Conservation (phyloP, 2,888 invertebrate genomes). For the Seladonia tumulorum region DNA sequence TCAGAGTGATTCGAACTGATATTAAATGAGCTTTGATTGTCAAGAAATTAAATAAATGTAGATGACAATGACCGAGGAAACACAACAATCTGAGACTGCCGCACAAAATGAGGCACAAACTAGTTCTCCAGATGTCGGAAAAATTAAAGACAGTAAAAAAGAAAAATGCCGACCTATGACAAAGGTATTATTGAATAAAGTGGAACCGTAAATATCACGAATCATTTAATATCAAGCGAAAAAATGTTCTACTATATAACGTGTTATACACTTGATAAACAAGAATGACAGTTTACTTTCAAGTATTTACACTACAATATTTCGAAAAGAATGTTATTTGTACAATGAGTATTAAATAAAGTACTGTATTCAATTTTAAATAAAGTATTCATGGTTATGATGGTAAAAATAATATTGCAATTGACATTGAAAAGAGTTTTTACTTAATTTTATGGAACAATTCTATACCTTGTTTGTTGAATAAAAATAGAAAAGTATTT, state of each 20-base stretch:
- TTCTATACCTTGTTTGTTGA: conserved; percentile 17
- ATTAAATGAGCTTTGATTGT: conserved; percentile 31
- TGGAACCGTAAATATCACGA: conserved; percentile 30
- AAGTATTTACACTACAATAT: conserved; percentile 16
- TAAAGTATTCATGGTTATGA: not conserved
- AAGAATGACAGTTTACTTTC: conserved; percentile 20
- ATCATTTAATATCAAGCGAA: not conserved
- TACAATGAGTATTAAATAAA: not conserved
- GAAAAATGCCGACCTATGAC: conserved; percentile 89
- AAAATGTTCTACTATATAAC: not conserved
- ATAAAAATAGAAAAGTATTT: conserved; percentile 24
- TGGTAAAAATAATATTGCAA: not conserved
- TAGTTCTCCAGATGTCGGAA: conserved; percentile 82
- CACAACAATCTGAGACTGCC: conserved; percentile 76
- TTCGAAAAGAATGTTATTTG: not conserved
- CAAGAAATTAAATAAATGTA: conserved; percentile 48
- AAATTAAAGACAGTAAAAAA: conserved; percentile 86
- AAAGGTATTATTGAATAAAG: conserved; percentile 85
- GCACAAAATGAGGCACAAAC: conserved; percentile 82
- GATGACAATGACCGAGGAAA: conserved; percentile 86
- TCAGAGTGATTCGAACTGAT: conserved; percentile 35
- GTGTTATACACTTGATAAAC: not conserved
- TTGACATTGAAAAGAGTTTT: not conserved
- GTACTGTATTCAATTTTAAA: not conserved
- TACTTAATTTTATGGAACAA: not conserved